A percentile compares a stretch with the other conserved stretches of the same genome.
Evolutionary conservation across 2,113 vertebrate genomes (phyloP).

Genomic region (Rhagologus leucostigma): DNA sequence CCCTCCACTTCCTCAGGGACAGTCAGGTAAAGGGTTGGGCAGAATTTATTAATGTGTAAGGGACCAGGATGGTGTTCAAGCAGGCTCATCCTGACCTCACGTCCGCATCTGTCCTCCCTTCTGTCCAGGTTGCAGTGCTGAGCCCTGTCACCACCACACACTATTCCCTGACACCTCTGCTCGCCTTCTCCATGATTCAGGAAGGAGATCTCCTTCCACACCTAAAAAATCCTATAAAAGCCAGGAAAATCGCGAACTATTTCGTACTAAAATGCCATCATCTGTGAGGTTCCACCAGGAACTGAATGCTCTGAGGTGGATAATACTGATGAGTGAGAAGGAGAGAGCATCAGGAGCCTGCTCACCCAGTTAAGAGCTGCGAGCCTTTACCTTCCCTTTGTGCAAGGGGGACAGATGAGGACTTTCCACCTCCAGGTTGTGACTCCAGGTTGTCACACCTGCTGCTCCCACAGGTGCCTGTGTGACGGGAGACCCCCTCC

Average conservation of each 20-base stretch:
- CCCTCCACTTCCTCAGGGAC: background rate
- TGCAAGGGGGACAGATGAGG: background rate
- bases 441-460: background rate
- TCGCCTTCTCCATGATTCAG: background rate
- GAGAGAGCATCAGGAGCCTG: background rate
- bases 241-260: background rate
- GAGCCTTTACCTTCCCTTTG: background rate
- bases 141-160: background rate
- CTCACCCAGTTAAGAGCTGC: background rate
- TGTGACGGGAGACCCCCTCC: background rate
- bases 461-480: constrained; percentile 40
- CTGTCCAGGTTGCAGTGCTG: background rate
- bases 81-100: background rate
- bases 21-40: background rate
- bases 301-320: background rate
- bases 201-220: background rate
- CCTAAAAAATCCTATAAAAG: background rate
- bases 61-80: background rate
- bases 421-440: background rate
- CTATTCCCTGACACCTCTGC: background rate
- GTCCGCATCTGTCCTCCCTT: background rate
- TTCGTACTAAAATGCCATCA: background rate
- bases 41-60: background rate
- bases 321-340: background rate
- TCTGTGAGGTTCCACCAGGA: background rate